Evolutionary conservation across 2,797 vertebrate genomes (phyloP).

Genomic region (Ptychobarbus kaznakovi): DNA sequence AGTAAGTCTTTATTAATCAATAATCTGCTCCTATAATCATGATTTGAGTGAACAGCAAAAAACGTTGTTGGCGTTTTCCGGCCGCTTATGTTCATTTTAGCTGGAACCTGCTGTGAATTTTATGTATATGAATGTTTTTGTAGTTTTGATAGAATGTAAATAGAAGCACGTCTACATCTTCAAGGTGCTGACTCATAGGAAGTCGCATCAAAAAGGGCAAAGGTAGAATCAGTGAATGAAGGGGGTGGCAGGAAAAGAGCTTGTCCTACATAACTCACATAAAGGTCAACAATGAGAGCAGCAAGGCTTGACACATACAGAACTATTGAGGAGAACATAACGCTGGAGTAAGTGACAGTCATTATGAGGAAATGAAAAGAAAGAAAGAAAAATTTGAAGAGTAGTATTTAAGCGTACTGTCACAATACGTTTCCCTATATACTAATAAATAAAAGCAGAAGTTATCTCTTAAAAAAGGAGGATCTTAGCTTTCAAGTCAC

Average conservation of each 20-base stretch:
- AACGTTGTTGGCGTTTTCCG: too few relatives aligned
- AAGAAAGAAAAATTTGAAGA: background rate
- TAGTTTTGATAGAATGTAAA: too few relatives aligned
- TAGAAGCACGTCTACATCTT: background rate
- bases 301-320: background rate
- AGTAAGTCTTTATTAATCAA: too few relatives aligned
- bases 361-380: background rate
- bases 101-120: too few relatives aligned
- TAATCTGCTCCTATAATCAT: too few relatives aligned
- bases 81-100: too few relatives aligned
- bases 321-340: slow-evolving; percentile 2
- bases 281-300: slow-evolving; percentile 73
- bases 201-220: slow-evolving; percentile 18
- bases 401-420: too few relatives aligned
- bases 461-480: background rate
- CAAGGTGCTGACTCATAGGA: slow-evolving; percentile 54
- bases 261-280: slow-evolving; percentile 58
- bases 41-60: too few relatives aligned
- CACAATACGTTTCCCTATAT: background rate
- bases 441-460: background rate
- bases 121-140: too few relatives aligned
- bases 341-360: background rate
- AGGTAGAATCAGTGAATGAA: slow-evolving; percentile 28
- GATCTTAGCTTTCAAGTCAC: background rate
- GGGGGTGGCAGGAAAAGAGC: slow-evolving; percentile 50